Evolutionary conservation across 2,797 vertebrate species (phyloP).

Genomic region (Yasuhikotakia modesta): DNA sequence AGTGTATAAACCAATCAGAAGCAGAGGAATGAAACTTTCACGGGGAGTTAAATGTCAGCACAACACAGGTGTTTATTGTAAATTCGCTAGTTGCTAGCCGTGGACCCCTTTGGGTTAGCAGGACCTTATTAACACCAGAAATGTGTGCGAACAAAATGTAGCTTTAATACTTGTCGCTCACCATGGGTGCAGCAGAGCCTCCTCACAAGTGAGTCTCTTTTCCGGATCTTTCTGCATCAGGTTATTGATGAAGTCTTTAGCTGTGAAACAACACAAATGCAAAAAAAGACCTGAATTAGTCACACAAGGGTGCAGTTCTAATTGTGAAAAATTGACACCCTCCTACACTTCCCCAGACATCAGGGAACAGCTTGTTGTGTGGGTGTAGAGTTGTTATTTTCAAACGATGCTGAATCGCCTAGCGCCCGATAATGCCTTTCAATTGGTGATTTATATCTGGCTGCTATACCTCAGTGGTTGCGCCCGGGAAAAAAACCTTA

Average conservation of each 20-base stretch:
- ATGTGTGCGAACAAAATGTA: neutral
- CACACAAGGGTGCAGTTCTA: slow-evolving; percentile 35
- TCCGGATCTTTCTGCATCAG: slow-evolving; percentile 95
- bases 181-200: slow-evolving; percentile 93
- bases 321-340: slow-evolving; percentile 48
- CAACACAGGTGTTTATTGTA: neutral
- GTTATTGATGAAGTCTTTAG: slow-evolving; percentile 93
- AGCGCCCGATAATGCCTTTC: slow-evolving; percentile 18
- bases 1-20: too few species aligned
- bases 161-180: slow-evolving; percentile 71
- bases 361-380: slow-evolving; percentile 45
- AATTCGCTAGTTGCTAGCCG: neutral
- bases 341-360: slow-evolving; percentile 45
- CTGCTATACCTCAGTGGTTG: slow-evolving; percentile 28
- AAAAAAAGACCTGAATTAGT: slow-evolving; percentile 18
- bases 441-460: slow-evolving; percentile 24
- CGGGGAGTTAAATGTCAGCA: too few species aligned
- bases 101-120: neutral
- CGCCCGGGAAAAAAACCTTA: neutral
- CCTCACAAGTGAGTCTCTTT: slow-evolving; percentile 93
- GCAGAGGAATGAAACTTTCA: too few species aligned
- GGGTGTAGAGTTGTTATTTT: slow-evolving; percentile 46
- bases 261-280: slow-evolving; percentile 68
- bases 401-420: slow-evolving; percentile 29
- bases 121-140: neutral